Base-by-base conservation (phyloP, 2,113 vertebrate species). In the Pituophis catenifer region DNA sequence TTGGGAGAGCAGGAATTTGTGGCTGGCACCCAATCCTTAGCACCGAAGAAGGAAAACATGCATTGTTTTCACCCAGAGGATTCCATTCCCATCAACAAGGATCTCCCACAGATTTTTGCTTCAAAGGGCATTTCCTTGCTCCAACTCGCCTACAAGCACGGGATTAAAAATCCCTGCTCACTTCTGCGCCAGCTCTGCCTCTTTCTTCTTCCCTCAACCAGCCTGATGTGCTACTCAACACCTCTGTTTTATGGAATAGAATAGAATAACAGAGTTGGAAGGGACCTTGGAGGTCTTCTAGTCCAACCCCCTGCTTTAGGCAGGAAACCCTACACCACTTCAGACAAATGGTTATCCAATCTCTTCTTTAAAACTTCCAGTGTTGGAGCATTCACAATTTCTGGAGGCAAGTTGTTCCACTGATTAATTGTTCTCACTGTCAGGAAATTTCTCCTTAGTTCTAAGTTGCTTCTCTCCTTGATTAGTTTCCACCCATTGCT, bases 41-140 rank as follows among this genome's bases (percentile, higher is more conserved):
- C 86, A 93, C 95, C 65, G 57, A 94, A 88, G 89, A 91, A 94
- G 12, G 33, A 81, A 92, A 90, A 96, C 23, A 97, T 92, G 91
- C 91, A 38, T 97, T 94, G 2, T 95, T 97, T 97, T 95, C 95
- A 96, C 96, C 97, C 96, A 93, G 97, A 97, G 93, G 54, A 54
- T 96, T 96, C 96, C 91, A 94, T 93, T 96, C 93, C 95, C 90
- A 96, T 93, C 94, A 95, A 94, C 90, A 87, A 90, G 89, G 95
- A 95, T 93, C 96, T 97, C 96, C 97, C 96, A 92, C 97, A 96
- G 94, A 94, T 91, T 94, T 94, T 94, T 95, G 70, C 94, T 29
- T 24, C 93, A 95, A 95, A 65, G 95, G 96, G 97, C 97, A 97
- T 98, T 98, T 94, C 96, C 98, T 57, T 97, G 97, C 97, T 97